Base-by-base conservation (phyloP, 2,888 invertebrate genomes). In the Eugnorisma glareosa region DNA sequence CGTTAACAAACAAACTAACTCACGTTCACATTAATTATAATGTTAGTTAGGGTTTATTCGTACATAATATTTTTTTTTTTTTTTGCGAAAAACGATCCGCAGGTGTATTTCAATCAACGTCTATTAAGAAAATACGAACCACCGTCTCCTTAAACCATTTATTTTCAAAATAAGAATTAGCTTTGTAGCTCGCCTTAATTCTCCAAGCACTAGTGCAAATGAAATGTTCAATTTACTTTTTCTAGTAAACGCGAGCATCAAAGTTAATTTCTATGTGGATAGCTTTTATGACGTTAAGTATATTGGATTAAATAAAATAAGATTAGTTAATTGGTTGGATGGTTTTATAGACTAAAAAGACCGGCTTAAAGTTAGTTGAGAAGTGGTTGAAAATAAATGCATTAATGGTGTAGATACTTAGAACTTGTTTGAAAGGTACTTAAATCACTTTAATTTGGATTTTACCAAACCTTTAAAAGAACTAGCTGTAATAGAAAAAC, bases 171-270 rank as follows among this genome's bases (percentile, higher is more conserved):
- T 37, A 10, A 31, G 45, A 69, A 69, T 66, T 73, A 71, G 21
- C 37, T 84, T 68, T 51, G 35, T 66, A 57, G 31, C 2, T 64
- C 35, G 10, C 2, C 6, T 59, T 68, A 48, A 64, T 61, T 83
- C 18, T 70, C 21, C 15, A 67, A 73, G 35, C 18, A 43, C 37
- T 57, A 67, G 59, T 71, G 69, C 51, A 80, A 77, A 86, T 73
- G 54, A 79, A 76, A 75, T 28, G 31, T 72, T 76, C 45, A 70
- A 83, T 77, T 77, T 79, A 67, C 13, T 61, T 71, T 79, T 61
- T 45, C 48, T 77, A 75, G 51, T 24, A 45, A 75, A 73, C 24
- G 15, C 54, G 31, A 51, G 4, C 57, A 43, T 77, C 63, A 45
- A 75, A 67, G 37, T 28, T 67, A 75, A 45, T 68, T 71, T 66